A percentile compares a stretch with the other conserved stretches of the same genome.
phyloP scores from a whole-genome alignment of 2,888 invertebrate species.

The Cheiracanthium punctorium region DNA sequence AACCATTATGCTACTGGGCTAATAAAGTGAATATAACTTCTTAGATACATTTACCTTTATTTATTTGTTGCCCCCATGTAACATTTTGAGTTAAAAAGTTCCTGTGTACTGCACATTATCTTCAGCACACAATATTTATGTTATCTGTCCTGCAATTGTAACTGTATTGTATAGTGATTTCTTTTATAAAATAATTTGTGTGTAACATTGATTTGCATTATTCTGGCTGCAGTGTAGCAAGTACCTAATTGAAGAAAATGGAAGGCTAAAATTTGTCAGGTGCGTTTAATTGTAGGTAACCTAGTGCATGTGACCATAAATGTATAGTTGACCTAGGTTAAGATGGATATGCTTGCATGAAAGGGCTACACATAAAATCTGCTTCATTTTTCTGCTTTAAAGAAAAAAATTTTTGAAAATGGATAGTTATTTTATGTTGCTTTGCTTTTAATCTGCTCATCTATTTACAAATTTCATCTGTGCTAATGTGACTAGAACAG shows the following conservation, averaged over 20 bases:
- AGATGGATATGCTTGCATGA: conserved; percentile 66
- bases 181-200: conserved; percentile 35
- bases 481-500: neutral
- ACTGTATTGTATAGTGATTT: conserved; percentile 5
- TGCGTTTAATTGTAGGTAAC: conserved; percentile 65
- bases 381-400: conserved; percentile 24
- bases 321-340: conserved; percentile 63
- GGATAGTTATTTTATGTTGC: too few relatives aligned
- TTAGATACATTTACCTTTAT: too few relatives aligned
- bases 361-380: conserved; percentile 32
- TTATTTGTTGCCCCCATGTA: too few relatives aligned
- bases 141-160: neutral
- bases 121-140: neutral
- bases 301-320: conserved; percentile 57
- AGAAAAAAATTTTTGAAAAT: conserved; percentile 11
- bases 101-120: neutral
- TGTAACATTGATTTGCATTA: conserved; percentile 64
- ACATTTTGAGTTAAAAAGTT: too few relatives aligned
- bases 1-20: too few relatives aligned
- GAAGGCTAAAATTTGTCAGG: conserved; percentile 64
- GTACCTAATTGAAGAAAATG: conserved; percentile 64
- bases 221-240: conserved; percentile 68
- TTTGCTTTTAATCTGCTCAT: conserved; percentile 9
- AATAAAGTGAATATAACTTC: too few relatives aligned
- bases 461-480: neutral